A percentile compares a stretch with the other conserved stretches of the same genome.
Evolutionary conservation across 2,113 vertebrate genomes (phyloP).

Genomic region (Serinus canaria): DNA sequence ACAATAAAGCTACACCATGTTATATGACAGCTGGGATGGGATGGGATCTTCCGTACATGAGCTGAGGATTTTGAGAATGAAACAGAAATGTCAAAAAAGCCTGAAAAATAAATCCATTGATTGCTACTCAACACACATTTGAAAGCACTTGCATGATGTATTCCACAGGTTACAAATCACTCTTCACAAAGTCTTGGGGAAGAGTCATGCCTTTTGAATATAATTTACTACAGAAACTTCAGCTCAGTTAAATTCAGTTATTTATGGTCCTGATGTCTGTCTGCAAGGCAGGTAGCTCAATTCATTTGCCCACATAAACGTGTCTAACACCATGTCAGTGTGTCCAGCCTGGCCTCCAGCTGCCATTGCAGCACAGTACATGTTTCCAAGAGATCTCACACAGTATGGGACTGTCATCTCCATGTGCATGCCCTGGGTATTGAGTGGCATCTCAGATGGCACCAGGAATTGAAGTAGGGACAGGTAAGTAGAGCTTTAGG

Average conservation of each 20-base stretch:
- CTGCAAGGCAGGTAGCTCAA: background rate
- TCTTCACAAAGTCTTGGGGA: background rate
- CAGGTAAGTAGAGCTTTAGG: background rate
- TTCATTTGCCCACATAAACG: background rate
- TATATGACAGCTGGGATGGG: background rate
- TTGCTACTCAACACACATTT: background rate
- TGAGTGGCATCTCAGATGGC: background rate
- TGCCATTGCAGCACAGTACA: background rate
- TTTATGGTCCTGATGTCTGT: background rate
- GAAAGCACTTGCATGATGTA: background rate
- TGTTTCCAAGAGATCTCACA: background rate
- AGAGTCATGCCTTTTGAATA: background rate
- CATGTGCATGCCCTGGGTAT: background rate
- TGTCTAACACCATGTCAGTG: background rate
- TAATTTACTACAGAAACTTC: background rate
- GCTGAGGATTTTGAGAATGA: background rate
- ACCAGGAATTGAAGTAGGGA: background rate
- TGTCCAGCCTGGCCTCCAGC: background rate
- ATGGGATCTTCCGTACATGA: background rate
- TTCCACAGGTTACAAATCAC: background rate
- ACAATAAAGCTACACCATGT: background rate
- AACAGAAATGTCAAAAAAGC: background rate
- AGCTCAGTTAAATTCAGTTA: background rate
- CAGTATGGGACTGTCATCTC: background rate
- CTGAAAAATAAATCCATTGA: background rate